Evolutionary conservation across 2,113 vertebrate genomes (phyloP).

Genomic region (Nesoenas mayeri): DNA sequence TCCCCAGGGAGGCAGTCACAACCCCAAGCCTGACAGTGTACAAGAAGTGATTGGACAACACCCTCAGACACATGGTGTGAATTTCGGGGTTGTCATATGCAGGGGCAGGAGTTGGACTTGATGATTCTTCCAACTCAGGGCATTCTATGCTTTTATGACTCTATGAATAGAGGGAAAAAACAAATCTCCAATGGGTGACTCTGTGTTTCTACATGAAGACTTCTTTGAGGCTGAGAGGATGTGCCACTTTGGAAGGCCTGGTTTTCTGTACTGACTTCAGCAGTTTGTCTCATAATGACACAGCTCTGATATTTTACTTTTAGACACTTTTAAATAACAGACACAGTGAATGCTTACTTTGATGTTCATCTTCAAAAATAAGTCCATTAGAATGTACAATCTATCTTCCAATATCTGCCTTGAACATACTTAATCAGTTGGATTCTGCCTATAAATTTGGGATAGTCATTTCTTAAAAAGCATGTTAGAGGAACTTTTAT

Average conservation of each 20-base stretch:
- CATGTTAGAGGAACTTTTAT: background rate
- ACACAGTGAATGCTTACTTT: background rate
- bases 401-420: background rate
- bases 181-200: background rate
- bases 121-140: too few relatives aligned
- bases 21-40: too few relatives aligned
- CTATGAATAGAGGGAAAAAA: background rate
- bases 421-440: background rate
- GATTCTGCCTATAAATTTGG: background rate
- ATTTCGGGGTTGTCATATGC: too few relatives aligned
- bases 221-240: background rate
- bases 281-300: background rate
- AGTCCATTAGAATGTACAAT: background rate
- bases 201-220: background rate
- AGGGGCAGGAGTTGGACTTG: too few relatives aligned
- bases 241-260: background rate
- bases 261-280: background rate
- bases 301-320: background rate
- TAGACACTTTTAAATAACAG: background rate
- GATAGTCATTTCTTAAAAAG: background rate
- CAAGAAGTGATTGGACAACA: too few relatives aligned
- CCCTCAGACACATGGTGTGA: too few relatives aligned
- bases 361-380: background rate
- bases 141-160: too few relatives aligned
- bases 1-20: too few relatives aligned